Conservation (phyloP, 2,888 invertebrate species). For the Microctonus hyperodae region DNA sequence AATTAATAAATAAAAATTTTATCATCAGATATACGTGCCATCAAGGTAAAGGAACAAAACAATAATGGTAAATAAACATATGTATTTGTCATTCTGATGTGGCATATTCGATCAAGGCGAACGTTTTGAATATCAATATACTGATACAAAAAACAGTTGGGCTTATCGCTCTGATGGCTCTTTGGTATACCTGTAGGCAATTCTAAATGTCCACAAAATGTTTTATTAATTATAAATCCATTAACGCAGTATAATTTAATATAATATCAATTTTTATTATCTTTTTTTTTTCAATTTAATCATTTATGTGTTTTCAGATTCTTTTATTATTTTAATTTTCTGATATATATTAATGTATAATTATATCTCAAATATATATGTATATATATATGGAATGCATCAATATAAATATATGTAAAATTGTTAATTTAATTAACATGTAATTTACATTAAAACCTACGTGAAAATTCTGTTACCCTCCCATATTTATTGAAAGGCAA, state of each 20-base stretch:
- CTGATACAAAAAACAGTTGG: neutral
- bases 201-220: neutral
- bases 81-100: neutral
- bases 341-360: neutral
- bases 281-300: neutral
- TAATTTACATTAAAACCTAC: neutral
- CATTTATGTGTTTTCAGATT: neutral
- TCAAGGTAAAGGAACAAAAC: neutral
- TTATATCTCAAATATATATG: neutral
- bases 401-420: neutral
- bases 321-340: neutral
- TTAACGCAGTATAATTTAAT: neutral
- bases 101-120: neutral
- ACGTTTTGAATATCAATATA: neutral
- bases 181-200: neutral
- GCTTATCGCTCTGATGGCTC: slow-evolving; percentile 1
- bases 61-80: neutral
- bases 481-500: neutral
- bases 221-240: neutral
- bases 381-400: no score
- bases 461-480: neutral
- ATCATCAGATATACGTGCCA: neutral
- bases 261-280: neutral
- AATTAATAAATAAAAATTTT: neutral
- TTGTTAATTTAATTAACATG: neutral